Percentiles rank a stretch among this genome's conserved stretches.
These are phyloP conservation scores for Alces alces DNA, from an alignment of 2,113 vertebrate species.

Conservation along the genomic window DNA sequence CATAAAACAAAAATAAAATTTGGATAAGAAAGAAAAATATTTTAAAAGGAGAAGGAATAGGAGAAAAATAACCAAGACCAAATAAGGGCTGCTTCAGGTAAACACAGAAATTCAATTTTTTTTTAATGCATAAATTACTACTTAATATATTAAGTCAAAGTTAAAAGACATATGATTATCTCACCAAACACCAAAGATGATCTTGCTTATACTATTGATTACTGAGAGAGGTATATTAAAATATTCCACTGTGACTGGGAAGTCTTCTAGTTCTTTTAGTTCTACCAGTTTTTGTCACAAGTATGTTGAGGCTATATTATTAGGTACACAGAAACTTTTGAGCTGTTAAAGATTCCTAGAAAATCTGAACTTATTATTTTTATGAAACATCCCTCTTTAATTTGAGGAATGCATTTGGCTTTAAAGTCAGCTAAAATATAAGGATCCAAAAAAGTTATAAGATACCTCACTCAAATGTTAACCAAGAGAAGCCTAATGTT, in stretches of 20 bases:
- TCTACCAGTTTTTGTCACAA: not conserved
- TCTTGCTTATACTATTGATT: not conserved
- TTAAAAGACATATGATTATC: not conserved
- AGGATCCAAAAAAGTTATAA: not conserved
- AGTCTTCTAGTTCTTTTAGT: not conserved
- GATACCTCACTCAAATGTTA: not conserved
- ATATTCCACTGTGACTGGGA: not conserved
- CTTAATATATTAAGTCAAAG: not conserved
- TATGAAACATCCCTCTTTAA: not conserved
- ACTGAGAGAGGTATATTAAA: not conserved
- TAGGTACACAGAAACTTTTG: not conserved
- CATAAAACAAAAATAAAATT: not conserved
- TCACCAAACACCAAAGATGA: not conserved
- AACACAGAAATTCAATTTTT: not conserved
- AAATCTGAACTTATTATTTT: not conserved
- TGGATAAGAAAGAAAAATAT: not conserved
- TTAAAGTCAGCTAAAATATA: constrained; percentile 22
- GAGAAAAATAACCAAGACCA: not conserved
- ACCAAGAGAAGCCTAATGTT: not conserved
- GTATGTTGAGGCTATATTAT: not conserved
- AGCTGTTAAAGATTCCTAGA: not conserved
- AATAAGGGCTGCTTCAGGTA: not conserved
- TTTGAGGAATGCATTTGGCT: not conserved
- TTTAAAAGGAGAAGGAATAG: not conserved
- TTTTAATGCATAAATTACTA: not conserved